Evolutionary conservation across 1,140 invertebrate species (phyloP), one percentile per base, ranked within the genome.

Genomic region (Neodiprion pinetum): DNA sequence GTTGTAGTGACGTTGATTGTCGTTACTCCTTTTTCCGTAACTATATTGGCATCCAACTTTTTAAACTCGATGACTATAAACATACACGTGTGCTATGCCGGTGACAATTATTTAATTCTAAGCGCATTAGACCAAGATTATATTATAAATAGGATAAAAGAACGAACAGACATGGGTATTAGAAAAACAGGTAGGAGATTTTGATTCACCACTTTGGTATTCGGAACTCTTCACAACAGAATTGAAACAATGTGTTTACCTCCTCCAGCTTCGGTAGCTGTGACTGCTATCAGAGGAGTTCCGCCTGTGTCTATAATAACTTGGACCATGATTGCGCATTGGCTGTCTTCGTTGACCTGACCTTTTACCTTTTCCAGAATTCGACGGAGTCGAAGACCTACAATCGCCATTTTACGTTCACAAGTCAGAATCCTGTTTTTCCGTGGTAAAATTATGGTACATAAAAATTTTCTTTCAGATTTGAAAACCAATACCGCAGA

Each of bases 361-460:
- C 80, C 79, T 80, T 78, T 78, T 82, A 77, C 72, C 82, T 70
- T 77, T 82, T 77, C 78, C 77, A 66, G 77, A 82, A 84, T 81
- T 85, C 11, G 83, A 83, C 28, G 71, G 70, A 72, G 79, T 76
- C 1, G 83, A 83, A 71, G 79, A 86, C 73, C 84, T 86, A 79
- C 73, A 85, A 84, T 73, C 67, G 77, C 75, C 71, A 61, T 75
- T 76, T 73, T 71, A 49, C 17, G 23, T 11, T 68, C 67, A 28
- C 49, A 10, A 48, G 23, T 17, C 14, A 65, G 53, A 53, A 53
- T 70, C 21, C 1, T 70, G 69, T 65, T 72, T 67, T 67, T 49
- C 70, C 21, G 67, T n/a, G 12, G 21, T 14, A 14, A 47, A 70
- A 70, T 9, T 14, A 50, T 48, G 23, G 67, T 40, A 72, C 53